Percentiles rank a stretch among this genome's conserved stretches.
phyloP scores from a whole-genome alignment of 1,140 invertebrate species.

The Neodiprion pinetum region DNA sequence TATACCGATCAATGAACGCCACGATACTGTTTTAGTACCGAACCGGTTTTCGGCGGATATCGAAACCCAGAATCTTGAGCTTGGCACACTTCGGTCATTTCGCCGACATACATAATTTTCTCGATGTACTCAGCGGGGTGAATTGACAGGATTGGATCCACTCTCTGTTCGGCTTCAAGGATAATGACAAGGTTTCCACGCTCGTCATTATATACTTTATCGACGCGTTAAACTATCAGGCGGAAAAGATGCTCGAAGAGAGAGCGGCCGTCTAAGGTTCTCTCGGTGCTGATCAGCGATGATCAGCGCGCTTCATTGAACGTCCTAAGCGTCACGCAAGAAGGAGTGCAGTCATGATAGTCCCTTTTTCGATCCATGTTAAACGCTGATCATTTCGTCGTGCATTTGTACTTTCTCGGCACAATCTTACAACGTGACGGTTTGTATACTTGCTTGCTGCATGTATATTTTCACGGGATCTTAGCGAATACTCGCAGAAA shows the following conservation, averaged over 20 bases:
- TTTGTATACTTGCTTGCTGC: too few species aligned
- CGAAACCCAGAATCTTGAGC: neutral
- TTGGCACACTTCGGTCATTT: neutral
- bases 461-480: too few species aligned
- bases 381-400: too few species aligned
- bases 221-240: neutral
- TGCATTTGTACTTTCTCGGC: too few species aligned
- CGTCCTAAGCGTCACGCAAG: neutral
- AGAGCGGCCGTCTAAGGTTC: neutral
- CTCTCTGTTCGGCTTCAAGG: neutral
- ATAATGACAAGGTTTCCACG: neutral
- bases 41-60: neutral
- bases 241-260: neutral
- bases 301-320: neutral
- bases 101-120: neutral
- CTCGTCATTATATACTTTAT: neutral
- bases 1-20: neutral
- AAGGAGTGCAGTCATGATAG: neutral
- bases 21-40: neutral
- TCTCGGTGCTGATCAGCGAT: neutral
- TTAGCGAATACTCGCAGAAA: too few species aligned
- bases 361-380: neutral
- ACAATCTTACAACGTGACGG: too few species aligned
- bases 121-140: neutral
- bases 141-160: neutral